Evolutionary conservation across 2,113 vertebrate genomes (phyloP), one percentile per base, ranked within the genome.

Genomic region (Perca flavescens): DNA sequence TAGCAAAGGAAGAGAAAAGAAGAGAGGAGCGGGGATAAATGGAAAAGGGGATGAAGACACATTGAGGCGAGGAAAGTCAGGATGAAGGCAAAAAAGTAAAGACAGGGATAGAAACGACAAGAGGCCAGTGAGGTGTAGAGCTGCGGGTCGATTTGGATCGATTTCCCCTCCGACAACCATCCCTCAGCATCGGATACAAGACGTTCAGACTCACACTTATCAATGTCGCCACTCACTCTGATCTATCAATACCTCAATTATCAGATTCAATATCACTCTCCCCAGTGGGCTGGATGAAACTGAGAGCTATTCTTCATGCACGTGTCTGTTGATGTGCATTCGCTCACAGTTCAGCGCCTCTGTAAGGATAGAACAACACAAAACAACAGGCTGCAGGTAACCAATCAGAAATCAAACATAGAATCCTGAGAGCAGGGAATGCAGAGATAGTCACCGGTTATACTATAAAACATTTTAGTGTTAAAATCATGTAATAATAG

Each of bases 171-270:
- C 83, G 81, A 89, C 88, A 82, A 58, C 71, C 77, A 64, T 83
- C 83, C 83, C 86, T 86, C 76, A 69, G 74, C 80, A 21, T 68
- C 11, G n/a, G 74, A 79, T 77, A 43, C 79, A 56, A 90, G 84
- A 88, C 79, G 81, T 88, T 85, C 80, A 89, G 80, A 81, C 77
- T 64, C 89, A 87, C 87, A 91, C 90, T 92, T 90, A 88, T 93
- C 86, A 92, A 82, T 86, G 89, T 90, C 87, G 5, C 80, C 77
- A 84, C 87, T 84, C 74, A 61, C 34, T 83, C 74, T 21, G 34
- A 83, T 92, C 86, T 80, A 91, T 90, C 89, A 85, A 79, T 87
- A 90, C 79, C 62, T 90, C 88, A 88, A 87, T 93, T 88, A 94
- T 90, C 90, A 76, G 86, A 86, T 83, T 82, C 80, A 86, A 82